These are phyloP conservation scores for Sebastes vulpes DNA, from an alignment of 2,797 vertebrate genomes.

Conservation along the genomic window DNA sequence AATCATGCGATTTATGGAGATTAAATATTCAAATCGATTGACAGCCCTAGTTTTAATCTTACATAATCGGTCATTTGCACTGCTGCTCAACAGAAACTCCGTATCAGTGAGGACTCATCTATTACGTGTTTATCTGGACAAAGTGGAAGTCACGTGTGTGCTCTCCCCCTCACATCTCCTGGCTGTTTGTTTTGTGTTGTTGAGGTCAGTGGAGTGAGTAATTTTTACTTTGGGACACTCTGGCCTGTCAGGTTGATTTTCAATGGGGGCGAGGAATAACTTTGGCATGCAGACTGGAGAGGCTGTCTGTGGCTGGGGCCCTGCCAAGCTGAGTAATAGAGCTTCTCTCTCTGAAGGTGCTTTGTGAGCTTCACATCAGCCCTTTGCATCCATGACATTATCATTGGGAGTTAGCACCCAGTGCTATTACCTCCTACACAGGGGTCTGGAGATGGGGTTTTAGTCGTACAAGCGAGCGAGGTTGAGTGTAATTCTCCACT, in stretches of 20 bases:
- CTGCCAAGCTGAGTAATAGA: slow-evolving; percentile 71
- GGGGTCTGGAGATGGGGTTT: slow-evolving; percentile 45
- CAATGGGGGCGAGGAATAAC: slow-evolving; percentile 34
- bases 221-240: slow-evolving; percentile 68
- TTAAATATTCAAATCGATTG: too few relatives aligned
- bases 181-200: slow-evolving; percentile 54
- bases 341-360: slow-evolving; percentile 60
- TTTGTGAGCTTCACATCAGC: slow-evolving; percentile 64
- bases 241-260: slow-evolving; percentile 63
- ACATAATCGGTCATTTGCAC: neutral
- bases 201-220: slow-evolving; percentile 65
- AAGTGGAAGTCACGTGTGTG: slow-evolving; percentile 42
- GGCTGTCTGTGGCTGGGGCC: slow-evolving; percentile 47
- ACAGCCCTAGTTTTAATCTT: neutral
- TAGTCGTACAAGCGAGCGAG: slow-evolving; percentile 23
- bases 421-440: slow-evolving; percentile 60
- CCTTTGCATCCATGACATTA: slow-evolving; percentile 63
- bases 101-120: too few relatives aligned
- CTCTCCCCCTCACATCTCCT: slow-evolving; percentile 26
- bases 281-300: slow-evolving; percentile 60
- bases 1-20: too few relatives aligned
- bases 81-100: too few relatives aligned
- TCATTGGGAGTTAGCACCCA: slow-evolving; percentile 54
- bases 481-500: slow-evolving; percentile 28
- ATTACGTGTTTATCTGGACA: slow-evolving; percentile 26